Evolutionary conservation across 2,113 vertebrate species (phyloP), one percentile per base, ranked within the genome.

Genomic region (Meles meles): DNA sequence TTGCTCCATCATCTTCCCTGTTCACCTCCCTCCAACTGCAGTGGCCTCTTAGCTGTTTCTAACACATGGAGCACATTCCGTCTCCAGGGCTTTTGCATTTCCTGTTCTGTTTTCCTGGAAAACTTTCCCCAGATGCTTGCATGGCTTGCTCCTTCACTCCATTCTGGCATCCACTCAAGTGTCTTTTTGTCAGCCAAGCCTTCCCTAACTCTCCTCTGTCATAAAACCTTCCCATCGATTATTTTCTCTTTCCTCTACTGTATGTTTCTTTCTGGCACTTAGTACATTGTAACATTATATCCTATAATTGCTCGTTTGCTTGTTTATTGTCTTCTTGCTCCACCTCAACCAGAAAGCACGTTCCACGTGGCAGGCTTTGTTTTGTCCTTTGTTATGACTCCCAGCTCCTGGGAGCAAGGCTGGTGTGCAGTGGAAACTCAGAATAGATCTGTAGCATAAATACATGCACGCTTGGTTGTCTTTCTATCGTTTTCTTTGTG

Each of bases 381-480:
- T 95, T 59, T 59, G 69, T 93, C 65, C 69, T 87, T 89, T 92
- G 86, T 96, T 77, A 21, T 37, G 29, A 65, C 69, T 95, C 69
- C n/a, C n/a, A 95, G 71, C 47, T 96, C 65, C 61, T 92, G 89
- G 86, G 93, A 97, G 83, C 83, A 91, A 63, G 42, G 87, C 91
- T 89, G 59, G 71, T 15, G 61, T 92, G 79, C 55, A 95, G 31
- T n/a, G 29, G 44, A 34, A 81, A 84, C 39, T 98, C 93, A 96
- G 27, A 94, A 86, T 95, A 93, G 83, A 81, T 67, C 90, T 96
- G 89, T 96, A 92, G 29, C 76, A 69, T 92, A 88, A 96, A 63
- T 97, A 77, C 96, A 96, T 95, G 37, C 47, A 87, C 52, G 25
- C 27, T 92, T 37, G 88, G 96, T 96, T 94, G 90, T 93, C 74